Base-by-base conservation (phyloP, 1,140 invertebrate species). In the Lordiphosa stackelbergi region DNA sequence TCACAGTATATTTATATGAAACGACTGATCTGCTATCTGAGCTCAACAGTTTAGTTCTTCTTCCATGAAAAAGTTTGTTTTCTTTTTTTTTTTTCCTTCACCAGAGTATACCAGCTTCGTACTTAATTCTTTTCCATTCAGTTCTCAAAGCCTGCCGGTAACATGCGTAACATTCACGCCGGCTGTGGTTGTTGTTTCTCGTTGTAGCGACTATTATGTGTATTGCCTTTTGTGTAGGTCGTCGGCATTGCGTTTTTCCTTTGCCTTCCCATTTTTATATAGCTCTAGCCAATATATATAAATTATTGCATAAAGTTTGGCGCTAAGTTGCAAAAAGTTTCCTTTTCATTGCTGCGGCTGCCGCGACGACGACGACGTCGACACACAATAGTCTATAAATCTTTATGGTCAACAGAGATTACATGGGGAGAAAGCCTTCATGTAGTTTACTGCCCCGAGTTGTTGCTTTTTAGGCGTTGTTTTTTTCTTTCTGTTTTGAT, bases 301-400 rank as follows among this genome's bases (percentile, higher is more conserved):
- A 31, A 31, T 85, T 85, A 85, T 85, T 85, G 83, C 83, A 85
- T 83, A 85, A 85, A 85, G 72, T 85, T 85, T 83, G 73, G 75
- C 81, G 81, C 83, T 83, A 85, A 85, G 83, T 85, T 85, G 83
- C 83, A 85, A 85, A 83, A 83, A 83, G 77, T 83, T 83, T 81
- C 72, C 77, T 81, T 78, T 81, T 81, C 77, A 81, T 83, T 81
- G 74, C 74, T 70, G 74, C 45, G 46, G 59, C 73, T 57, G 66
- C 74, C 37, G 74, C 59, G 35, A 63, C 56, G 49, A 46, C 57
- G 36, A 5, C 49, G 34, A 48, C 46, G 57, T 69, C 77, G 72
- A 83, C 78, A 83, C 28, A 83, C 77, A 83, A 83, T 83, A 83
- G 28, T 31, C 28, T 31, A 31, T 31, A 31, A 31, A 31, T 31